Base-by-base conservation (phyloP, 1,140 invertebrate species). In the Leptinotarsa undecemlineata region DNA sequence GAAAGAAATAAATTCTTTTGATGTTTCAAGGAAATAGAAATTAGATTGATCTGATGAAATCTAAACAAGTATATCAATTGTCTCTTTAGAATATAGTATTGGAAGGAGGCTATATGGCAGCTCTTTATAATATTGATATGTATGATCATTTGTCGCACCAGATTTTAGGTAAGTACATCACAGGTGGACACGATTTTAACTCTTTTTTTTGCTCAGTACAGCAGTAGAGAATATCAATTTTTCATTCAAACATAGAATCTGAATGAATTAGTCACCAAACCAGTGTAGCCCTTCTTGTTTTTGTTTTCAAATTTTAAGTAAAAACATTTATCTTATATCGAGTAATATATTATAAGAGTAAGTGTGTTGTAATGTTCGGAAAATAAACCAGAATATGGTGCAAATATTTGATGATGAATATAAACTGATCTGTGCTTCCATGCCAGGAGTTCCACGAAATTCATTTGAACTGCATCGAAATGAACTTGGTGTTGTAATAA, bases 301-400 rank as follows among this genome's bases (percentile, higher is more conserved):
- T 70, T 70, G 68, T 70, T 70, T 70, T 70, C 68, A 70, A 21
- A 70, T 70, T 70, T 48, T 70, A 70, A 57, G 51, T 57, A 57
- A 57, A 57, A 57, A 17, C 51, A 57, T 14, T 64, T 20, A 64
- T 64, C 15, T 17, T 19, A 19, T 68, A 42, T 47, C 33, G 8
- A 42, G 33, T 68, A 68, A 68, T 68, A 17, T 23, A 23, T 23
- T 68, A 13, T 68, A 47, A 68, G 17, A 68, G 4, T 68, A 19
- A 47, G n/a, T 68, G 42, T 33, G 42, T 23, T 23, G 42, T 70
- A 57, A 70, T 70, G 51, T 70, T 70, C 68, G 21, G 19, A 70
- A 70, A 70, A 70, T 70, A 70, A 70, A 70, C n/a, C 33, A 42
- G 33, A 42, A 11, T 11, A 11, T 42, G 33, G 33, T 42, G 33